These are phyloP conservation scores for Megalurothrips usitatus DNA, from an alignment of 2,888 invertebrate genomes.

Conservation along the genomic window DNA sequence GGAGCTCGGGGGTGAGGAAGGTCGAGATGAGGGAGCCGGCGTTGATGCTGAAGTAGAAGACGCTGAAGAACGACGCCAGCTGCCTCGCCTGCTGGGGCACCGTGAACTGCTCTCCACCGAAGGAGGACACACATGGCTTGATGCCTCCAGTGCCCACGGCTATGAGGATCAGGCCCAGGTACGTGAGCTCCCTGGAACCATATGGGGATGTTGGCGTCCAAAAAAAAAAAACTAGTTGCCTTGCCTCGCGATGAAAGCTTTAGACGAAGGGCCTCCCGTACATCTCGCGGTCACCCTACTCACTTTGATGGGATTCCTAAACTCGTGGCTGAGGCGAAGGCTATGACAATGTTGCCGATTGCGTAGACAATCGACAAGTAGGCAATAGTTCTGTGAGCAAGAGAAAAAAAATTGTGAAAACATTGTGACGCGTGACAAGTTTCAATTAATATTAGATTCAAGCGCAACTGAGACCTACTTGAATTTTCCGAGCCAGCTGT, in stretches of 20 bases:
- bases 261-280: neutral
- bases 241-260: neutral
- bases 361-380: slow-evolving; percentile 35
- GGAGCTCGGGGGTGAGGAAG: slow-evolving; percentile 65
- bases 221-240: neutral
- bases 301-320: slow-evolving; percentile 36
- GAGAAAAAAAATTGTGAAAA: neutral
- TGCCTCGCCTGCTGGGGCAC: slow-evolving; percentile 60
- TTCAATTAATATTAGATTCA: too few species aligned
- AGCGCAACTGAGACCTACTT: slow-evolving; percentile 48
- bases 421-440: too few species aligned
- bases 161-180: slow-evolving; percentile 64
- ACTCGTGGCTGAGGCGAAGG: slow-evolving; percentile 37
- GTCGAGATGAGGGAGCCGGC: slow-evolving; percentile 68
- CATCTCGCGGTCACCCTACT: neutral
- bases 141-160: slow-evolving; percentile 76
- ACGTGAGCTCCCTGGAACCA: slow-evolving; percentile 51
- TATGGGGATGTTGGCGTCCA: neutral
- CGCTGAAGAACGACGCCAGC: slow-evolving; percentile 66
- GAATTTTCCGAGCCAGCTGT: slow-evolving; percentile 88
- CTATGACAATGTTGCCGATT: slow-evolving; percentile 40
- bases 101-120: slow-evolving; percentile 75
- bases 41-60: slow-evolving; percentile 67
- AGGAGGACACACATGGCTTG: slow-evolving; percentile 76
- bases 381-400: neutral